Base-by-base conservation (phyloP, 2,797 vertebrate species). In the Enteromius unitaeniatus region DNA sequence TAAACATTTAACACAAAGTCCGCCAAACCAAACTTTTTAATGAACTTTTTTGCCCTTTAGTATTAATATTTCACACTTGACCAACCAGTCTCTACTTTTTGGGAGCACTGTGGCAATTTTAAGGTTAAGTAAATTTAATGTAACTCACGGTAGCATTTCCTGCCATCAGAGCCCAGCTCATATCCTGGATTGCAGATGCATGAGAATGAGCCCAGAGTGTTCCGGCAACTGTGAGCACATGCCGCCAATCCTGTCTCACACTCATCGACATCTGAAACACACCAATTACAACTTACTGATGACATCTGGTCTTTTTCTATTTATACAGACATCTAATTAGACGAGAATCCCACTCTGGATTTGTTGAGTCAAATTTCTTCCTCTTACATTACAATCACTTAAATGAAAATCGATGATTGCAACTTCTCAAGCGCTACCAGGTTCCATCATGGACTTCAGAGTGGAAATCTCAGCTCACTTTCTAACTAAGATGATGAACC, bases 121-220 rank as follows among this genome's bases (percentile, higher is more conserved):
- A 37, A 37, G 37, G 37, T 37, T 37, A 37, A 37, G 37, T 60
- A 70, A 69, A 26, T 28, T 9, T 65, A 45, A 10, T 21, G 40
- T 53, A 81, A 95, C 95, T 93, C 91, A 97, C 96, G 93, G 86
- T 96, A 97, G 89, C 96, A 97, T 9, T 92, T 95, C 47, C 86
- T 94, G 86, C 95, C 86, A 0, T 97, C 95, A 0, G 95, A 92
- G 0, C 96, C 96, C 87, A 96, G 92, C 86, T 97, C 96, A 0
- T 96, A 97, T 79, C 96, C 96, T 0, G 90, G 86, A 1, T 92
- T 93, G 21, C 96, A 97, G 75, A 93, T 72, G 0, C 96, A 97
- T 81, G 89, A 91, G 17, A 96, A 96, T 87, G 96, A 96, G 23
- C 96, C 96, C 0, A 1, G 92, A 0, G 92, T 95, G 93, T 97